Base-by-base conservation (phyloP, 2,888 invertebrate genomes). In the Erannis defoliaria region DNA sequence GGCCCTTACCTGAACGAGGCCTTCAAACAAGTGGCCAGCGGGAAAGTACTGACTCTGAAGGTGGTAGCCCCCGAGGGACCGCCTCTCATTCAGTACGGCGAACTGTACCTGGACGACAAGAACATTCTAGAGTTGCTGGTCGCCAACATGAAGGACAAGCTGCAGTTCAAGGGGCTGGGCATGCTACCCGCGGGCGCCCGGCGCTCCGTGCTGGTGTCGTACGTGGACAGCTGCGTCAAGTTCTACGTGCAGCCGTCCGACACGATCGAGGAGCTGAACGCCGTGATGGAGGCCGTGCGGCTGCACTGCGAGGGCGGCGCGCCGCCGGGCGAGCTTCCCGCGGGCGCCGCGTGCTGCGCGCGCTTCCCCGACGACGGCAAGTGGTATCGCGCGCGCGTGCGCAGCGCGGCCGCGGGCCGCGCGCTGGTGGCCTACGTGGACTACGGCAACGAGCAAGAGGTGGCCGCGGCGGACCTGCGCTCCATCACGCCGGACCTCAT, bases 301-400 rank as follows among this genome's bases (percentile, higher is more conserved):
- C 77, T 84, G 1, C 94, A 94, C 64, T 96, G 96, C 76, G 90
- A 93, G 70, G 90, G 80, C 54, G 94, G 93, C 53, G 76, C 82
- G 0, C 79, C 89, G 0, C 89, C 92, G 48, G 81, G 88, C 3
- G 84, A 94, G 33, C 73, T 96, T 4, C 90, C 93, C 1, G 81
- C 93, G 4, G 96, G 95, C 0, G 89, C 95, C 6, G 95, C 96
- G 0, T 97, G 97, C 76, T 96, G 96, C 69, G 98, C 98, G 0
- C 95, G 96, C 61, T 99, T 96, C 80, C 94, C 95, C 46, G 94
- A 90, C 49, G 97, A 98, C 85, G 94, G 94, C 29, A 96, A 96
- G 77, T 99, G 99, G 98, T 99, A 99, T 84, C 94, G 99, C 69
- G 99, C 98, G 0, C 94, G 95, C 78, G 94, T 99, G 95, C 96